Conservation (phyloP, 2,113 vertebrate species). For the Isichthys henryi region DNA sequence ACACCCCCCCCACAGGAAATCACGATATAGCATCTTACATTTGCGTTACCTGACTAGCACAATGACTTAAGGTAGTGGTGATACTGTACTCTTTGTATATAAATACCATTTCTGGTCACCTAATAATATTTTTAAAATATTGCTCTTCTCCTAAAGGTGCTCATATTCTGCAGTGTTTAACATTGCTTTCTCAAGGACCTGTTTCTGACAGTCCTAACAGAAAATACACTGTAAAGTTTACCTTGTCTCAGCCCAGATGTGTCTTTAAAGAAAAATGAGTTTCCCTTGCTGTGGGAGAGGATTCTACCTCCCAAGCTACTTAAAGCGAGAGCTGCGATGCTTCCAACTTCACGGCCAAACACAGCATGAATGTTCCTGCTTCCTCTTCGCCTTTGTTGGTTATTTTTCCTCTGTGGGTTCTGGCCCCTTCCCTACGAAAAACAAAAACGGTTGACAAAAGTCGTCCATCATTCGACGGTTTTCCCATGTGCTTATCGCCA, state of each 20-base stretch:
- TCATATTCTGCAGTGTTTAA: neutral
- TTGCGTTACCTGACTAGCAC: neutral
- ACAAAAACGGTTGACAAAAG: neutral
- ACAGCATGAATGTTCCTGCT: neutral
- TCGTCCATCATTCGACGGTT: neutral
- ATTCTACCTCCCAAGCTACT: neutral
- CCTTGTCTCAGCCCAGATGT: neutral
- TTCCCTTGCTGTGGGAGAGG: neutral
- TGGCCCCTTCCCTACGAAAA: neutral
- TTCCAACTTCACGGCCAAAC: neutral
- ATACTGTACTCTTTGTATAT: neutral
- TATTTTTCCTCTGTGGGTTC: neutral
- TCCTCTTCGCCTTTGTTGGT: neutral
- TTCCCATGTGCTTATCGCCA: neutral
- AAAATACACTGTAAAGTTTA: neutral
- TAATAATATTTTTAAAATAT: neutral
- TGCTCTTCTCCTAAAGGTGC: neutral
- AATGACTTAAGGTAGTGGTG: neutral
- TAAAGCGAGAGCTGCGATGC: neutral
- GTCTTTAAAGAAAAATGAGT: conserved; percentile 14
- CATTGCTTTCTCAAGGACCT: neutral
- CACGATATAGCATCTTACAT: neutral
- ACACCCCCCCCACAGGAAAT: neutral
- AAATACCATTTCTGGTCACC: neutral
- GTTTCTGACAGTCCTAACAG: neutral